Base-by-base conservation (phyloP, 2,113 vertebrate species). In the Sturnus vulgaris region DNA sequence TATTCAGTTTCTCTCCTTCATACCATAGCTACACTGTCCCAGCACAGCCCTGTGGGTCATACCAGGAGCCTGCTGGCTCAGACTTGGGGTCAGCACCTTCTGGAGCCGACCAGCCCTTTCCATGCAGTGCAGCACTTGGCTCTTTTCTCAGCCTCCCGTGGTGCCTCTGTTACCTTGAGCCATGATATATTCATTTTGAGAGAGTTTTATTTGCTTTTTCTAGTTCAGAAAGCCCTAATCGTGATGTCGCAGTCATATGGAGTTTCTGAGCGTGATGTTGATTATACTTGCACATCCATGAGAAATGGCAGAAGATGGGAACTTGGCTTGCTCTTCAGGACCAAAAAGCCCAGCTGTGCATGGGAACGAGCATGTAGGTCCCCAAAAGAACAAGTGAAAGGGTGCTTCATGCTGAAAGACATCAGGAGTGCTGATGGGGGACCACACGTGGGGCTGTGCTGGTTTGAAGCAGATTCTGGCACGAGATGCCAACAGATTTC, bases 201-300 rank as follows among this genome's bases (percentile, higher is more conserved):
- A 31, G 50, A 30, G 40, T 11, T 72, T 85, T 44, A 20, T 56
- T 69, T 60, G 10, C 25, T 64, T 82, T 56, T 60, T 9, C n/a
- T 31, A 18, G 8, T 16, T 72, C 57, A 40, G 57, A 63, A 90
- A 72, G 42, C 16, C 35, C 53, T 24, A 47, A n/a, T 64, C 0
- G 0, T 0, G 1, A 17, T 22, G 46, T 40, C 72, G 40, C 17
- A 13, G 71, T 49, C 27, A 33, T 19, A 19, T 2, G 11, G 75
- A 56, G 27, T 17, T 19, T 68, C 24, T n/a, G 85, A 75, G 69
- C 6, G 0, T 21, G 42, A 28, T 39, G 39, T 81, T 35, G 19
- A 9, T 14, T 39, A 2, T 4, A 9, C 12, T 22, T 44, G 69
- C 33, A 22, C 0, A 0, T 78, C 78, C 49, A 21, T 40, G 77